Evolutionary conservation across 2,113 vertebrate genomes (phyloP).

Genomic region (Nothocercus nigrocapillus): DNA sequence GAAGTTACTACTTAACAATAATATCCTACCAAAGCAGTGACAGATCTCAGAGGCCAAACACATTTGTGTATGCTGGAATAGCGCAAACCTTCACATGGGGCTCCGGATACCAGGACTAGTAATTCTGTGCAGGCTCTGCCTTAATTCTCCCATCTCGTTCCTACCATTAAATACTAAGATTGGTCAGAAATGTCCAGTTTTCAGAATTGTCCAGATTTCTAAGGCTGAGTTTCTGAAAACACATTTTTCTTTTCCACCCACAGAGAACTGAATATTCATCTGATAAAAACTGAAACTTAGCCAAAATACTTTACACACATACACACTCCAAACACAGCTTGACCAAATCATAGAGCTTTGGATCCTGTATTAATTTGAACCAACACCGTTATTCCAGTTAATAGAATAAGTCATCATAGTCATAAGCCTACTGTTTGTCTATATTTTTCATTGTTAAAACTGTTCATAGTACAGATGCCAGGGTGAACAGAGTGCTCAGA

Average conservation of each 20-base stretch:
- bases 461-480: background rate
- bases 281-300: background rate
- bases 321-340: background rate
- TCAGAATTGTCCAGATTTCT: background rate
- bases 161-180: background rate
- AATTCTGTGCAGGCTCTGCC: background rate
- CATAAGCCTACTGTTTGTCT: background rate
- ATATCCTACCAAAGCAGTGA: background rate
- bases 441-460: background rate
- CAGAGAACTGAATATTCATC: background rate
- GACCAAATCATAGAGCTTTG: background rate
- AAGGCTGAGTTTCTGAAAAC: background rate
- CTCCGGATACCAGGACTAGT: background rate
- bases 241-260: background rate
- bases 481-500: background rate
- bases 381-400: background rate
- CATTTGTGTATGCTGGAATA: background rate
- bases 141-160: no score
- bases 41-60: background rate
- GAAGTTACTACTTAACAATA: background rate
- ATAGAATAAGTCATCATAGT: background rate
- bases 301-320: background rate
- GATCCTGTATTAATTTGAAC: background rate
- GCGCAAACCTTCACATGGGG: background rate
- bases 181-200: background rate